phyloP scores from a whole-genome alignment of 2,113 vertebrate species.

The Sorex fumeus region DNA sequence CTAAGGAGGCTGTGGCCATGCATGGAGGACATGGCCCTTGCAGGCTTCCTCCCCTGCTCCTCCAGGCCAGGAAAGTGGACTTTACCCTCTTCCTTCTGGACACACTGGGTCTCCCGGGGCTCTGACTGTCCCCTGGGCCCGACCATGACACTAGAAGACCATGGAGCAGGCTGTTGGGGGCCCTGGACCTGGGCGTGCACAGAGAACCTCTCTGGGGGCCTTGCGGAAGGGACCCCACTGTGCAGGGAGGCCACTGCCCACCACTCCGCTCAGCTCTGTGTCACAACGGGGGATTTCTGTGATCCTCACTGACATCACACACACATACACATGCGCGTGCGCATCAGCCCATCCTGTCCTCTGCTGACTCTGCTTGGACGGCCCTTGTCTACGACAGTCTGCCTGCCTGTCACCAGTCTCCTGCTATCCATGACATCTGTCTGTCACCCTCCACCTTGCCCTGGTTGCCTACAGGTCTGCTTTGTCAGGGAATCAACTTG shows the following conservation, averaged over 20 bases:
- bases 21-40: too few species aligned
- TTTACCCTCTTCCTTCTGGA: not conserved
- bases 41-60: too few species aligned
- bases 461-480: not conserved
- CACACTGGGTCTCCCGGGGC: not conserved
- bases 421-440: not conserved
- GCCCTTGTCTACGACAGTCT: not conserved
- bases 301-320: not conserved
- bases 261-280: not conserved
- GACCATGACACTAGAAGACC: not conserved
- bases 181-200: too few species aligned
- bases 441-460: not conserved
- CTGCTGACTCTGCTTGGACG: not conserved
- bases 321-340: not conserved
- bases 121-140: not conserved
- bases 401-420: not conserved
- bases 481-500: not conserved
- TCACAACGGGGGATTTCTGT: not conserved
- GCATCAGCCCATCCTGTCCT: too few species aligned
- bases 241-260: not conserved
- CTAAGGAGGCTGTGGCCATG: fast-evolving
- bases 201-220: not conserved
- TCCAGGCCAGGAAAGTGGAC: not conserved
- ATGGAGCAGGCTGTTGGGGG: not conserved
- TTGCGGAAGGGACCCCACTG: too few species aligned